phyloP scores from a whole-genome alignment of 2,113 vertebrate species.

The Leptodactylus fuscus region DNA sequence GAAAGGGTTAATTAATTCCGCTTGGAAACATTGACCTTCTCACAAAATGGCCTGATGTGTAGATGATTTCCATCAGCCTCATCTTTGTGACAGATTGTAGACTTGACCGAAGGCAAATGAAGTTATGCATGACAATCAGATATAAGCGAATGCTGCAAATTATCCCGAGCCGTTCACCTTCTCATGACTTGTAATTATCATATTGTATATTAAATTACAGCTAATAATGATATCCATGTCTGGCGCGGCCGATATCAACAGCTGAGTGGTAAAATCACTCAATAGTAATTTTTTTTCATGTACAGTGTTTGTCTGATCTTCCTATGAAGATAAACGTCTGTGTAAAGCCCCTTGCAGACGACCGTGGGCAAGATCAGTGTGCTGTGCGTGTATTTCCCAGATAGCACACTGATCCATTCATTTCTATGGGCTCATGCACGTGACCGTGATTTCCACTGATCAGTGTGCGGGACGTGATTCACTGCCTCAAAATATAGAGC shows the following conservation, averaged over 20 bases:
- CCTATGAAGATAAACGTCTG: not conserved
- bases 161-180: not conserved
- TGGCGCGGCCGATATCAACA: too few species aligned
- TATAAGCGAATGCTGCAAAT: constrained; percentile 27
- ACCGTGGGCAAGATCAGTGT: too few species aligned
- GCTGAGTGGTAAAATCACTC: not conserved
- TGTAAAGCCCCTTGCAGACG: too few species aligned
- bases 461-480: too few species aligned
- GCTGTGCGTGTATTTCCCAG: too few species aligned
- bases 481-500: too few species aligned
- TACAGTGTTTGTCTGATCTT: too few species aligned
- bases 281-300: not conserved
- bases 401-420: too few species aligned
- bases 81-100: constrained; percentile 20
- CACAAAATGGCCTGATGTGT: not conserved
- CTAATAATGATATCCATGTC: not conserved
- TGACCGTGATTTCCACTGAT: too few species aligned
- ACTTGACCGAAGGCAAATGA: not conserved
- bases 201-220: constrained; percentile 15
- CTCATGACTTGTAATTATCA: not conserved
- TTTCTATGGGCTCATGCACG: too few species aligned
- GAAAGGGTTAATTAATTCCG: not conserved
- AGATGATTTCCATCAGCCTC: constrained; percentile 22
- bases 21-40: not conserved
- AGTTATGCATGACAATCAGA: constrained; percentile 21